Evolutionary conservation across 2,888 invertebrate species (phyloP), one percentile per base, ranked within the genome.

Genomic region (Drosophila cracens): DNA sequence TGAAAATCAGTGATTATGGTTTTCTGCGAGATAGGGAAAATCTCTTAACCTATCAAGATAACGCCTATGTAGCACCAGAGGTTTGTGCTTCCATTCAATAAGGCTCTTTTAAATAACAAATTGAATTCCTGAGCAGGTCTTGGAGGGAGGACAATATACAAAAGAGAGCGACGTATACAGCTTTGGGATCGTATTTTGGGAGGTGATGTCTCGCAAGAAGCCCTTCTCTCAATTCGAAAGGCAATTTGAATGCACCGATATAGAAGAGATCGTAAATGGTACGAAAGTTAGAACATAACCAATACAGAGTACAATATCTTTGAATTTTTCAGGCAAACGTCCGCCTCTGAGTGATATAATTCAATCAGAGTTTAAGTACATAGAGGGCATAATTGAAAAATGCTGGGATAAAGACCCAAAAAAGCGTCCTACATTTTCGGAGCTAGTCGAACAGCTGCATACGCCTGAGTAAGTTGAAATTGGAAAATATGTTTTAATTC

Each of bases 21-120:
- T 51, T 21, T 31, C 52, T 43, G 16, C 29, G 8, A 10, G 34
- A 53, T 5, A 18, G 1, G 8, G 2, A 18, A 18, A 0, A 1
- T 4, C 34, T 16, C 7, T n/a, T 25, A 34, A 18, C 0, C 8
- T 0, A 34, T 58, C 33, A 33, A 58, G 25, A 58, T n/a, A 46
- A 18, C 4, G 34, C 46, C 7, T 62, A 62, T 53, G 40, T 31
- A n/a, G 33, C 62, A 27, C 62, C 62, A 29, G 62, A 62, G 62
- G 54, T 62, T 25, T 25, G 58, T 34, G 25, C 2, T 4, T 18
- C 43, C 0, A 43, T 8, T 6, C 4, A n/a, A 29, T 36, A 4
- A 27, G n/a, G 13, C 7, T 6, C 2, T 52, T 38, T 40, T 3
- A 16, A 29, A 34, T n/a, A 29, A 29, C 4, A 43, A 43, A 43